Conservation (phyloP, 2,888 invertebrate genomes). For the Pterobdella sp. region DNA sequence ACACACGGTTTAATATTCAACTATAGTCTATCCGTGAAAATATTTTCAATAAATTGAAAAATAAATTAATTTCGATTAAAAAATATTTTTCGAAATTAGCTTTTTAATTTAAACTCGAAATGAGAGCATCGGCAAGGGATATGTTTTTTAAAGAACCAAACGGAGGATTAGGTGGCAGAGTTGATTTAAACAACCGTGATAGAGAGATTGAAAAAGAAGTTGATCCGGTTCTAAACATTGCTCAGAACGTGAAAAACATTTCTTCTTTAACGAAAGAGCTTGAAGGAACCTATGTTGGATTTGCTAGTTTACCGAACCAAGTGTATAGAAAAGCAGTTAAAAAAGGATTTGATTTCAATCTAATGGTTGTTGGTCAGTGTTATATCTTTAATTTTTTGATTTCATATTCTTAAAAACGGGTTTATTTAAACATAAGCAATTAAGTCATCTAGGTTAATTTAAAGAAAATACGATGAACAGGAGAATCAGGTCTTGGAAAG, state of each 20-base stretch:
- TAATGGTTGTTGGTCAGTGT: conserved; percentile 39
- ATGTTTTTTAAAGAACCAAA: conserved; percentile 12
- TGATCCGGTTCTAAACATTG: conserved; percentile 5
- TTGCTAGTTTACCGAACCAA: conserved; percentile 38
- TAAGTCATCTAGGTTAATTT: background rate
- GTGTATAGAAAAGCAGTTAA: conserved; percentile 39
- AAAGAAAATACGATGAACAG: conserved; percentile 51
- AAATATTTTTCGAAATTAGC: too few species aligned
- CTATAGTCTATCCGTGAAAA: too few species aligned
- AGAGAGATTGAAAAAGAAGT: conserved; percentile 29
- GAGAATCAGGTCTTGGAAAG: conserved; percentile 92
- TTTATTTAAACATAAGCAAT: background rate
- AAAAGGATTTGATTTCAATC: conserved; percentile 39
- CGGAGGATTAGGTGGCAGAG: background rate
- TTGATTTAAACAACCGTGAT: conserved; percentile 14
- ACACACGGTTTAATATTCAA: too few species aligned
- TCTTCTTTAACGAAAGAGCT: conserved; percentile 9
- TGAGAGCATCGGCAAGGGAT: conserved; percentile 20
- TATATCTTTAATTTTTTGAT: conserved; percentile 20
- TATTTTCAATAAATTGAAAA: too few species aligned
- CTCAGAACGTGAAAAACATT: conserved; percentile 13
- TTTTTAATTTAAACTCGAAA: too few species aligned
- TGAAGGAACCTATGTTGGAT: conserved; percentile 37
- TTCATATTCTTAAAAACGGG: background rate
- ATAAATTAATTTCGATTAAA: too few species aligned